phyloP scores from a whole-genome alignment of 2,113 vertebrate genomes.

The Callorhinus ursinus region DNA sequence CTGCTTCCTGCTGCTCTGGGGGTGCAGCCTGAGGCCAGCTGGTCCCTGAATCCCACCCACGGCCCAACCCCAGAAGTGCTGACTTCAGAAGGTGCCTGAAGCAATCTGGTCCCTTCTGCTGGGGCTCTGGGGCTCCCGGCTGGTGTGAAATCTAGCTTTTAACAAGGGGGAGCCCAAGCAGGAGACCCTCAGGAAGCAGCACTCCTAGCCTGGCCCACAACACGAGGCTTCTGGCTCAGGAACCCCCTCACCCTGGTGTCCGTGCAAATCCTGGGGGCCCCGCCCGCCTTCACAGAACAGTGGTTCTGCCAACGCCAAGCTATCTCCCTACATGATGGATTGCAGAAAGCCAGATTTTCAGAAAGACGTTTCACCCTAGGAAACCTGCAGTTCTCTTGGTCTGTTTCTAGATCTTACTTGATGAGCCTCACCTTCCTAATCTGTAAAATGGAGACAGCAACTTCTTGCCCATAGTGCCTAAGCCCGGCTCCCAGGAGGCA shows the following conservation, averaged over 20 bases:
- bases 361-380: background rate
- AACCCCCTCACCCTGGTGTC: fast-evolving
- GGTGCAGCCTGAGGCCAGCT: background rate
- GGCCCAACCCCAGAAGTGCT: slow-evolving; percentile 21
- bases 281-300: background rate
- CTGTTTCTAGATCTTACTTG: background rate
- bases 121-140: background rate
- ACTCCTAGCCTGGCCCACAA: background rate
- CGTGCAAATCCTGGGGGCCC: fast-evolving
- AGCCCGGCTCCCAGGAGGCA: background rate
- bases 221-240: fast-evolving
- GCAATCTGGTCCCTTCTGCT: slow-evolving; percentile 17
- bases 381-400: background rate
- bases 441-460: background rate
- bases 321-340: fast-evolving
- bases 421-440: background rate
- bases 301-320: fast-evolving
- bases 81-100: slow-evolving; percentile 54
- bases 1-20: slow-evolving; percentile 56
- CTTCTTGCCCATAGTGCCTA: background rate
- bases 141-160: background rate
- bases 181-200: too few species aligned
- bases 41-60: background rate
- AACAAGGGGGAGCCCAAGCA: background rate
- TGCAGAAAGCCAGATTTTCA: background rate